Conservation (phyloP, 2,113 vertebrate genomes). For the Piaya cayana region DNA sequence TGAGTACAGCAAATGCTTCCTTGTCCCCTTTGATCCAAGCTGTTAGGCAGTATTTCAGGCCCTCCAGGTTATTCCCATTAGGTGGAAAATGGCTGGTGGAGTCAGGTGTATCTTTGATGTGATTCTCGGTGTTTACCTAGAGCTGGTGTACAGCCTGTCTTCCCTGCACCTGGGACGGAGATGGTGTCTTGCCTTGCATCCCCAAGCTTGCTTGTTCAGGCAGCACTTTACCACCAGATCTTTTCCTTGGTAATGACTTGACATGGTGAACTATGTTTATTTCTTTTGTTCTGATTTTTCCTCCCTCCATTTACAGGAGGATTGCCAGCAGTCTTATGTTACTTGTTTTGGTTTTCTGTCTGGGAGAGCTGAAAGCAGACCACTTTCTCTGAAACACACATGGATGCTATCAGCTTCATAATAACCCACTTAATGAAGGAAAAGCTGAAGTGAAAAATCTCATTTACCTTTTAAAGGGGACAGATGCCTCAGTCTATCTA, state of each 20-base stretch:
- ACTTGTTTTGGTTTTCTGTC: neutral
- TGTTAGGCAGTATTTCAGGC: slow-evolving; percentile 26
- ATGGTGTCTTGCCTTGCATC: neutral
- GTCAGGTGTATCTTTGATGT: slow-evolving; percentile 20
- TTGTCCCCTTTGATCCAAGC: slow-evolving; percentile 39
- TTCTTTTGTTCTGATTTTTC: neutral
- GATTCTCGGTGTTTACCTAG: neutral
- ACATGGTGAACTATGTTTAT: neutral
- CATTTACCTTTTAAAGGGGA: neutral
- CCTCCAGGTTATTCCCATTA: slow-evolving; percentile 49
- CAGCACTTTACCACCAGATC: neutral
- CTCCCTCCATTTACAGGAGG: neutral
- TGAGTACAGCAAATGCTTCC: neutral
- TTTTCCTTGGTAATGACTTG: neutral
- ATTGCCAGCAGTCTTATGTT: neutral
- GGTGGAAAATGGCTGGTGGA: neutral
- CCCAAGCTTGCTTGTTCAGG: neutral
- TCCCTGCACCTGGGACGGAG: neutral
- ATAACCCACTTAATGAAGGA: accelerated
- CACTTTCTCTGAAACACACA: neutral
- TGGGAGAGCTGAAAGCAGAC: neutral
- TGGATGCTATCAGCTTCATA: accelerated
- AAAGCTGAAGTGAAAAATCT: neutral
- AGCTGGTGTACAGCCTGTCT: accelerated
- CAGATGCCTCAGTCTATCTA: accelerated